phyloP scores from a whole-genome alignment of 2,888 invertebrate genomes.

The Scaptomyza polygonia region DNA sequence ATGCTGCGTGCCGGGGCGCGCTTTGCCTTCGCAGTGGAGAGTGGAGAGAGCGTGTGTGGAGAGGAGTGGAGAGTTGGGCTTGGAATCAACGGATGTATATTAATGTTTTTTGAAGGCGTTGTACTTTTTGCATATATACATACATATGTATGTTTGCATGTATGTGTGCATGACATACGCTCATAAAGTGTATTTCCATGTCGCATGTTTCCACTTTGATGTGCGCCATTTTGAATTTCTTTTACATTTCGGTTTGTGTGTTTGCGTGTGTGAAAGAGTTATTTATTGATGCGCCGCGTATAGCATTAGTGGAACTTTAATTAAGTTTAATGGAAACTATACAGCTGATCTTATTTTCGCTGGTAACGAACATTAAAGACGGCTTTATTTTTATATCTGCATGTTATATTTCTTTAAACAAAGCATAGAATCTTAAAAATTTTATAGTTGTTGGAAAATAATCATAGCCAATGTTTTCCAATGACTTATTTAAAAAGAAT shows the following conservation, averaged over 20 bases:
- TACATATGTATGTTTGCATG: background rate
- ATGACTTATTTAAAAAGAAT: too few relatives aligned
- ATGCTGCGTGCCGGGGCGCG: conserved; percentile 70
- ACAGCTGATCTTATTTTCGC: conserved; percentile 44
- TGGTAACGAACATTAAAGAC: background rate
- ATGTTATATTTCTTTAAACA: background rate
- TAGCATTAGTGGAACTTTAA: conserved; percentile 48
- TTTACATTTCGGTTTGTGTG: conserved; percentile 11
- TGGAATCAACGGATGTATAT: background rate
- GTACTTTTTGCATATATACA: conserved; percentile 59
- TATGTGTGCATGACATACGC: conserved; percentile 43
- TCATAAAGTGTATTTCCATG: conserved; percentile 68
- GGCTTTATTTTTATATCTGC: background rate
- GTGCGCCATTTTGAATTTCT: conserved; percentile 72
- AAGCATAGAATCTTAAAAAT: background rate
- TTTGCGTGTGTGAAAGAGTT: conserved; percentile 44
- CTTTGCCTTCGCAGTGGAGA: conserved; percentile 28
- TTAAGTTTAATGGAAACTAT: conserved; percentile 48
- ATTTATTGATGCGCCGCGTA: conserved; percentile 46
- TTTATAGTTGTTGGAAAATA: background rate
- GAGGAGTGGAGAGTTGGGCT: background rate
- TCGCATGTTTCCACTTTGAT: conserved; percentile 69
- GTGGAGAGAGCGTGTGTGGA: background rate
- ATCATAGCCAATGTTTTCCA: too few relatives aligned
- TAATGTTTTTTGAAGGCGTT: conserved; percentile 20